phyloP scores from a whole-genome alignment of 1,140 invertebrate genomes.

The Drosophila ironensis region DNA sequence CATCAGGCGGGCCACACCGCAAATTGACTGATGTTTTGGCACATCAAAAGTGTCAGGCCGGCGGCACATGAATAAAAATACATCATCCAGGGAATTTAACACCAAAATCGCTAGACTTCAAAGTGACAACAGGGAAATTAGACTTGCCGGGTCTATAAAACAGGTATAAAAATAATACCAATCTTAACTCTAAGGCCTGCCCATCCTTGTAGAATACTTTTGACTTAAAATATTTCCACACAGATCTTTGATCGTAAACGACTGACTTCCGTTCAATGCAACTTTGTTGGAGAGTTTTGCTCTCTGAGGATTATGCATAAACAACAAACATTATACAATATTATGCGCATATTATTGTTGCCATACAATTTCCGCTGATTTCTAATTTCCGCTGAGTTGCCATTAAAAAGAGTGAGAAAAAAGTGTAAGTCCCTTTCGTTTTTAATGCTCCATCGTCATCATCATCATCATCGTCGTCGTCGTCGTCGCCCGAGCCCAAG shows the following conservation, averaged over 20 bases:
- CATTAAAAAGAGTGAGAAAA: constrained; percentile 62
- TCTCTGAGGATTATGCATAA: constrained; percentile 1
- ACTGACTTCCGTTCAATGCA: constrained; percentile 14
- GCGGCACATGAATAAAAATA: constrained; percentile 1
- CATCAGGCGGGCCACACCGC: neutral
- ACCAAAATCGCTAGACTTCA: neutral
- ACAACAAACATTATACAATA: constrained; percentile 31
- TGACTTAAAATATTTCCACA: no score
- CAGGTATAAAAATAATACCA: no score
- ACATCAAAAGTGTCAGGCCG: constrained; percentile 4
- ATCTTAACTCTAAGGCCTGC: no score
- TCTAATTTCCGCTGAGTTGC: constrained; percentile 73
- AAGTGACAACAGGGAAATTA: neutral
- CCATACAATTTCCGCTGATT: constrained; percentile 72
- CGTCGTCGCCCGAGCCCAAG: constrained; percentile 3
- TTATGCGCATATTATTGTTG: constrained; percentile 40
- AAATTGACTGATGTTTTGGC: constrained; percentile 10
- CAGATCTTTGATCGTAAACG: neutral
- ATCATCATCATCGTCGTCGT: no score
- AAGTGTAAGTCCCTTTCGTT: constrained; percentile 42
- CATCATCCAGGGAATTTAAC: neutral
- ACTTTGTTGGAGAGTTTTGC: constrained; percentile 12
- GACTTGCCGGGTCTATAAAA: neutral
- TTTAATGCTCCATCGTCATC: constrained; percentile 53
- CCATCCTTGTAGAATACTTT: no score